phyloP scores from a whole-genome alignment of 2,113 vertebrate species.

The Anser brachyrhynchus region DNA sequence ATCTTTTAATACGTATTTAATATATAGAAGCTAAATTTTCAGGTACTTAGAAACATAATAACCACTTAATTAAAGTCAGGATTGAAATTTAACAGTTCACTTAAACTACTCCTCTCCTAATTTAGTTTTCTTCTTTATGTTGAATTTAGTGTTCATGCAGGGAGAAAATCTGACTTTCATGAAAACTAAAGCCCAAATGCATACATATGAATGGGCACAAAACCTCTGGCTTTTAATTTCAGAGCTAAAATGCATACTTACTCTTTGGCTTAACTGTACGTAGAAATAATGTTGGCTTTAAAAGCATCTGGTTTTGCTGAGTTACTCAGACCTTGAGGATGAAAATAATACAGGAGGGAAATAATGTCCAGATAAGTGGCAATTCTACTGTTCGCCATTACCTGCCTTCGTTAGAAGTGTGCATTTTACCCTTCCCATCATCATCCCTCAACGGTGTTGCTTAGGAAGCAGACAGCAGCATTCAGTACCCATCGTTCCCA shows the following conservation, averaged over 20 bases:
- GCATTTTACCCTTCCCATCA: neutral
- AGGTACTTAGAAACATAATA: slow-evolving; percentile 13
- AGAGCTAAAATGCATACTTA: neutral
- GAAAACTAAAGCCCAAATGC: neutral
- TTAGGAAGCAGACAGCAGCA: neutral
- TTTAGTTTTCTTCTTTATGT: neutral
- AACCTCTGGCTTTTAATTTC: neutral
- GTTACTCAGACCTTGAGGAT: neutral
- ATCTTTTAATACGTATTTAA: neutral
- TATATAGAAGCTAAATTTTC: neutral
- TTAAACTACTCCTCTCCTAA: neutral
- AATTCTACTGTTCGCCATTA: neutral
- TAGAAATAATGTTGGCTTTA: neutral
- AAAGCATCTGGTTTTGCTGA: neutral
- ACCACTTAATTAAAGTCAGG: slow-evolving; percentile 9
- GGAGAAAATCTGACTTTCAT: neutral
- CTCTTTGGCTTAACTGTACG: neutral
- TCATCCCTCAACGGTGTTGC: neutral
- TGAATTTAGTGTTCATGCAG: neutral
- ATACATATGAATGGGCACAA: neutral
- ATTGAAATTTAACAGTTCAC: slow-evolving; percentile 20
- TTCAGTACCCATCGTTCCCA: neutral
- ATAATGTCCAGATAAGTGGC: neutral
- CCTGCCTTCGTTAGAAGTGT: neutral
- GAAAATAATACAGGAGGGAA: neutral